Base-by-base conservation (phyloP, 2,797 vertebrate genomes). In the Phataginus tricuspis region DNA sequence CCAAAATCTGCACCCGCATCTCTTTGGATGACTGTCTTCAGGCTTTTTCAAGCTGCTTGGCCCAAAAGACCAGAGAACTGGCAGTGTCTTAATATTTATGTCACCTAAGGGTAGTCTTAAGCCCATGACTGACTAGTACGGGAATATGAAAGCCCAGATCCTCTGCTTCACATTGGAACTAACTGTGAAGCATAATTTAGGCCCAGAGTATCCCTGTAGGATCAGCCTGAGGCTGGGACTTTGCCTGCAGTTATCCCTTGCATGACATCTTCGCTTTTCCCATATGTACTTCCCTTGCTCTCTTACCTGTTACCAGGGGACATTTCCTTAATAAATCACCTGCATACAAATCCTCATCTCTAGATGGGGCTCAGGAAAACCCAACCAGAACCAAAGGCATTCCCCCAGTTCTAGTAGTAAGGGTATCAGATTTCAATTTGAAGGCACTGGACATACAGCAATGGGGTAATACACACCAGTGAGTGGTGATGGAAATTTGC, bases 261-360 rank as follows among this genome's bases (percentile, higher is more conserved):
- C 18, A 6, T 45, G 39, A 89, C 5, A 91, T 86, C 21, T 79
- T 82, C 16, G 49, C 21, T 37, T 64, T 51, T 90, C 63, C 18
- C 84, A 7, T 77, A 85, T 45, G 23, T 61, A 42, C 13, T 59
- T 64, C 39, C 15, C 55, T 80, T 53, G 13, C 42, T 87, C 6
- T 3, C 5, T 68, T 63, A 13, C 16, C 34, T 95, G 31, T 31
- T 21, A 42, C 74, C 19, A 84, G 57, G 45, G 63, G 89, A 66
- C 31, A 79, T 92, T 51, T 74, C 18, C 27, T 84, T 93, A 68
- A 90, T 63, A 83, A 94, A 79, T 87, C 72, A 64, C 23, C 53
- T 89, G 4, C 7, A 57, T 8, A 18, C 25, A 88, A 91, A 86
- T 31, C 16, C 23, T 90, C 53, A 45, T 59, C 16, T 45, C 51